Evolutionary conservation across 2,113 vertebrate genomes (phyloP).

Genomic region (Uria aalge): DNA sequence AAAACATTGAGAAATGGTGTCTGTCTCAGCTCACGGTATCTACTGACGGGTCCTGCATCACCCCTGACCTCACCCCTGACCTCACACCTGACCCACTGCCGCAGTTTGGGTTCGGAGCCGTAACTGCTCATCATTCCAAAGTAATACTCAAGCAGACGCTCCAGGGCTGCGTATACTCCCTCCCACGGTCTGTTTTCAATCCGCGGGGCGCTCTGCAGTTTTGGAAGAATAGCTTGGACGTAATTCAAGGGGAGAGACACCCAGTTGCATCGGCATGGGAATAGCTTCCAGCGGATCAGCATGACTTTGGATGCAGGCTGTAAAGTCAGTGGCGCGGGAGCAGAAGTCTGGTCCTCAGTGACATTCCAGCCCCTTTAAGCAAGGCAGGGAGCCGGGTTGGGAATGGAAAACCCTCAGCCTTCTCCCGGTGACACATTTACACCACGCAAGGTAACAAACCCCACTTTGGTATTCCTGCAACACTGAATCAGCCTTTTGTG

Average conservation of each 20-base stretch:
- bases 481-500: not conserved
- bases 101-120: not conserved
- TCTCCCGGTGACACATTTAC: not conserved
- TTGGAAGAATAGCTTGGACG: not conserved
- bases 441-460: not conserved
- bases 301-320: not conserved
- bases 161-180: not conserved
- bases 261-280: not conserved
- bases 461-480: not conserved
- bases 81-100: not conserved
- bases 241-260: not conserved
- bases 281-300: not conserved
- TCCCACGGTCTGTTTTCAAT: not conserved
- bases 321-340: not conserved
- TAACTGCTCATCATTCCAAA: not conserved
- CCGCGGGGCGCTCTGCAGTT: not conserved
- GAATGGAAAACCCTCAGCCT: not conserved
- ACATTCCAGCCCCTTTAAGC: not conserved
- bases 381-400: not conserved
- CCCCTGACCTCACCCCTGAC: not conserved
- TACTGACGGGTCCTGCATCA: not conserved
- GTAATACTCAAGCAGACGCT: not conserved
- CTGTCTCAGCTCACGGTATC: not conserved
- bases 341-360: not conserved
- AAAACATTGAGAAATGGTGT: not conserved